Base-by-base conservation (phyloP, 2,113 vertebrate species). In the Chaetorhynchus papuensis region DNA sequence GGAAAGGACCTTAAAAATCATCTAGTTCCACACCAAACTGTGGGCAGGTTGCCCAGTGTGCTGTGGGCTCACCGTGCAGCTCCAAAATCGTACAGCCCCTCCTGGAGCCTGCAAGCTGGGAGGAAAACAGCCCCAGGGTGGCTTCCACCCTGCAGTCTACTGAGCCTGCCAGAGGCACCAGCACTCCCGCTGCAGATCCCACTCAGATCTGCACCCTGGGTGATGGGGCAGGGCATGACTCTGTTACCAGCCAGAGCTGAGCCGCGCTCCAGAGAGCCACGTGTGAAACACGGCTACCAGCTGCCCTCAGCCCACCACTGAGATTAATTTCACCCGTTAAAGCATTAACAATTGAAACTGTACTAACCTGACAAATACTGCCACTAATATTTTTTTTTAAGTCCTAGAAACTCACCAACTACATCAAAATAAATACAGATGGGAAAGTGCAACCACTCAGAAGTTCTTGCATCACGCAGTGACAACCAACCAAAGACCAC, bases 51-150 rank as follows among this genome's bases (percentile, higher is more conserved):
- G 14, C 41, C 49, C 78, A 15, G 2, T 6, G 24, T 17, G 18
- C 19, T 13, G 2, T 0, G 1, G 16, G 31, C 35, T 63, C 63
- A 31, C 11, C 0, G 0, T 11, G 49, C 9, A 10, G 15, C 18
- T 72, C 66, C 53, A 14, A 45, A 75, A 41, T 9, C 2, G 1
- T 4, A 7, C 0, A 15, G 33, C 10, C 37, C 27, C 26, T 61
- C 31, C 53, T 23, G 59, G 21, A 76, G 12, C 13, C 75, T 52
- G 39, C 14, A 33, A 27, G 13, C 24, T 28, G 56, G 21, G 35
- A 69, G 39, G 21, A 23, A 31, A 81, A 19, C 3, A 54, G 35
- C 45, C 41, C 18, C 50, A 8, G 20, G 5, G 37, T 4, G 10
- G 9, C 16, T 83, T 10, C 47, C 39, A 30, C 11, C 2, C 37